Evolutionary conservation across 2,888 invertebrate genomes (phyloP), one percentile per base, ranked within the genome.

Genomic region (Melipona beecheii): DNA sequence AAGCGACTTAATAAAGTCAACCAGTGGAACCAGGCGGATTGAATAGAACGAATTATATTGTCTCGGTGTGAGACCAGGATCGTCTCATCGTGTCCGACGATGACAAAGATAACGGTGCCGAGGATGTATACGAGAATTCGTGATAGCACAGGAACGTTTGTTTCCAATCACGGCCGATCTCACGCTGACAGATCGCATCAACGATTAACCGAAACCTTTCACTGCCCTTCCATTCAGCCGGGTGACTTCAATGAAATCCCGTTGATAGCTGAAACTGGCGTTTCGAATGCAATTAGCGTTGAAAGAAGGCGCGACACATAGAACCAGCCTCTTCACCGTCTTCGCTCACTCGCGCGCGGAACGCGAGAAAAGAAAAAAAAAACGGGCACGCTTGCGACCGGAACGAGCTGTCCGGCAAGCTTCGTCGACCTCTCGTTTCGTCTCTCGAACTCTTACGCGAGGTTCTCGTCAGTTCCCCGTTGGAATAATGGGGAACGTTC

Each of bases 251-350:
- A 65, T 77, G 77, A 80, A 77, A 65, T 66, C 77, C 70, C 80
- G 71, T 77, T 80, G 81, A 82, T 74, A 69, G 64, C 58, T 43
- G 82, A 70, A 74, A 82, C 82, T 80, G 81, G 82, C 82, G 82
- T 82, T 54, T 80, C 82, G 81, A 82, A 82, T 82, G 82, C 82
- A 80, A 82, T 82, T 80, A 82, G 68, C 74, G 64, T 58, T 31
- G 52, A 56, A 54, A 52, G 72, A 62, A 27, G 43, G 60, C 72
- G 54, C 71, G 60, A 27, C 65, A 66, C 36, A 54, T 15, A 74
- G 54, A 43, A 54, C 65, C 43, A 52, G n/a, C 64, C 62, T 76
- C 62, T 17, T 43, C 62, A 60, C 60, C 62, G 52, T 52, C 31
- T 19, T 27, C 27, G 73, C 65, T 80, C 80, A 76, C 62, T 70